phyloP scores from a whole-genome alignment of 2,797 vertebrate species.

The Alfaro cultratus region DNA sequence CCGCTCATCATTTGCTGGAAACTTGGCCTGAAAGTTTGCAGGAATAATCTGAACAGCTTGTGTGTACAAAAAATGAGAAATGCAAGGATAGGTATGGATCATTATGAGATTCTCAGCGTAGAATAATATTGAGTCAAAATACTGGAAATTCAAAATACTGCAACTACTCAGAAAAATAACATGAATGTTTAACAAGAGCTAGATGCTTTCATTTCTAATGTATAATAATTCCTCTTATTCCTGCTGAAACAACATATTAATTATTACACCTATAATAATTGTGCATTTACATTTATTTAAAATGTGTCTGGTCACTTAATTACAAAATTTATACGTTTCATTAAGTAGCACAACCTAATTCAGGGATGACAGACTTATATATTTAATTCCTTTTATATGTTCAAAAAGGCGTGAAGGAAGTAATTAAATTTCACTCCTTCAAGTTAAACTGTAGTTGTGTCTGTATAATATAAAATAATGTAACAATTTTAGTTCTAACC shows the following conservation, averaged over 20 bases:
- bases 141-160: not conserved
- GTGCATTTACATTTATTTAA: not conserved
- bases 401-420: not conserved
- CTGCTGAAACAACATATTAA: not conserved
- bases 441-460: not conserved
- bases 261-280: not conserved
- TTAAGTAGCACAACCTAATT: not conserved
- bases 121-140: not conserved
- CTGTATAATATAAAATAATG: not conserved
- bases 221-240: not conserved
- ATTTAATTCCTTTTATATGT: not conserved
- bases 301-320: not conserved
- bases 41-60: constrained; percentile 35
- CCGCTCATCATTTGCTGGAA: constrained; percentile 29
- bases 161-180: not conserved
- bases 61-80: constrained; percentile 27
- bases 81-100: not conserved
- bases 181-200: not conserved
- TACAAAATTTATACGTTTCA: not conserved
- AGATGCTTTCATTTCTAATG: not conserved
- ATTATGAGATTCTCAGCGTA: not conserved
- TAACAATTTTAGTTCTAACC: not conserved
- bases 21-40: constrained; percentile 12
- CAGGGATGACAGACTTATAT: not conserved
- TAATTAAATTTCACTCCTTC: not conserved